Evolutionary conservation across 37 sponge, comb jelly and placozoan genomes (phyloP), one percentile per base, ranked within the genome.

Genomic region (Beroe forskalii): DNA sequence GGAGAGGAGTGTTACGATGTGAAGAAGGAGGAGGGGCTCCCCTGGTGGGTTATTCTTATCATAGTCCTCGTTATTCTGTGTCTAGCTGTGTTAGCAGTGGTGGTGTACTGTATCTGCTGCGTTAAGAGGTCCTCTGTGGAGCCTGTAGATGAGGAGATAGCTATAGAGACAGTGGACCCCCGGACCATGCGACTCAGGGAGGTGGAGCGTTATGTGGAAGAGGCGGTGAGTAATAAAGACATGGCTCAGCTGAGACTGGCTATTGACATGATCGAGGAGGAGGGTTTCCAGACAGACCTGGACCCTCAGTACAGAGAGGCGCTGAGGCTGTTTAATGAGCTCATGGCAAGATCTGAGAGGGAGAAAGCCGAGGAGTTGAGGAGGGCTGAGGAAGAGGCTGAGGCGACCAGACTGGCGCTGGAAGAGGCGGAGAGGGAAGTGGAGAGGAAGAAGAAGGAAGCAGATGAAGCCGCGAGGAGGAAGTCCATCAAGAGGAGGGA

Each of bases 261-360:
- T 33, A 80, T 44, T 43, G 86, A 80, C 22, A 44, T 44, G 38
- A 25, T 80, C 4, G 86, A 80, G 55, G 40, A 80, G 86, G 86
- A 80, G 35, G 55, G 30, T 25, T 44, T 80, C n/a, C 3, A 80
- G 27, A 25, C 0, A 3, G 86, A 80, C 0, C 44, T 80, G 40
- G 35, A 25, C 20, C 30, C 28, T 1, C 40, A 44, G 55, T 80
- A 80, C 86, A 37, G 35, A 4, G 12, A 20, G 2, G 86, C 86
- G 0, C n/a, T 41, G 24, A 44, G 4, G 1, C n/a, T 80, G 24
- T 37, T 80, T 0, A 25, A 80, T 2, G 30, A 80, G 48, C 48
- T 80, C 38, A 41, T 80, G 86, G n/a, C 44, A n/a, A 80, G 86
- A 37, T 32, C 28, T 40, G 86, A 32, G 8, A 37, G n/a, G 40